Conservation (phyloP, 2,113 vertebrate genomes). For the Chamaetylas fuelleborni region DNA sequence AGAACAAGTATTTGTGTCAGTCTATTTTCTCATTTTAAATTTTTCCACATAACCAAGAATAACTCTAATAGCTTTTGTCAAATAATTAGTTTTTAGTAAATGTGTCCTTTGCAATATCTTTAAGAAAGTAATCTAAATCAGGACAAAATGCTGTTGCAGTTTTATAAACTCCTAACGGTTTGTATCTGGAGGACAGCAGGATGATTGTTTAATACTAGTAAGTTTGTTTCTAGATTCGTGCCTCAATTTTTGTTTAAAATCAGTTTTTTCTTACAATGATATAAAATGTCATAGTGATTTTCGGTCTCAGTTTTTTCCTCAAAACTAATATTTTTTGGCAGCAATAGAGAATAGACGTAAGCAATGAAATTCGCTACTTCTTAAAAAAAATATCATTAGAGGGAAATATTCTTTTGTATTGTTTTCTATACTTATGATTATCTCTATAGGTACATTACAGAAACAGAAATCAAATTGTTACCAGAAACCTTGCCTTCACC, state of each 20-base stretch:
- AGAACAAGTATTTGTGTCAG: not conserved
- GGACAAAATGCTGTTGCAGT: not conserved
- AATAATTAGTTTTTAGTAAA: not conserved
- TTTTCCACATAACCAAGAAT: not conserved
- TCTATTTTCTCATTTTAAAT: not conserved
- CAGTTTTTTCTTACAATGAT: not conserved
- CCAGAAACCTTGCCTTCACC: not conserved
- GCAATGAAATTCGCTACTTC: not conserved
- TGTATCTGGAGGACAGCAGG: not conserved
- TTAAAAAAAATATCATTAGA: not conserved
- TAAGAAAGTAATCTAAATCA: not conserved
- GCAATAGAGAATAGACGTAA: not conserved
- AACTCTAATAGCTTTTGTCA: not conserved
- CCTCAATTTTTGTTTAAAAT: not conserved
- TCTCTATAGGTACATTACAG: not conserved
- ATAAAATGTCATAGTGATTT: not conserved
- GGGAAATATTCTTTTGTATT: not conserved
- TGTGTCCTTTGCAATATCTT: not conserved
- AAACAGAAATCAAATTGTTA: not conserved
- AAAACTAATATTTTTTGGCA: not conserved
- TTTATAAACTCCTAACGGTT: not conserved
- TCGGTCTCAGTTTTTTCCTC: rapidly evolving
- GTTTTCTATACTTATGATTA: not conserved
- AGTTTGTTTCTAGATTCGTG: not conserved
- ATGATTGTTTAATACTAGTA: not conserved